Percentiles rank a stretch among this genome's conserved stretches.
phyloP scores from a whole-genome alignment of 2,113 vertebrate species.

The Gymnocephalus cernua region DNA sequence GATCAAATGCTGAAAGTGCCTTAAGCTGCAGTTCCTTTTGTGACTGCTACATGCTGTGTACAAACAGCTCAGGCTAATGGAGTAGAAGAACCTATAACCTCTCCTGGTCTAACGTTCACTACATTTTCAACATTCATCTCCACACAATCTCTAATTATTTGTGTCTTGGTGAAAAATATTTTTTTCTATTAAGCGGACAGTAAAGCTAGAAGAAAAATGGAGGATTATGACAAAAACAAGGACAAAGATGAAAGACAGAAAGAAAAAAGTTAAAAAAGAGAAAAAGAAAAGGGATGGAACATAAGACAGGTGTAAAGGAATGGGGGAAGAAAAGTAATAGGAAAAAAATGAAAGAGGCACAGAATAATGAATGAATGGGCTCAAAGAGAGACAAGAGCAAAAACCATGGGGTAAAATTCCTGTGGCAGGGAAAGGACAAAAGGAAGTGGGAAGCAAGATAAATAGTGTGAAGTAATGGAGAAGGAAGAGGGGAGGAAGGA shows the following conservation, averaged over 20 bases:
- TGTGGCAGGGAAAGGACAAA: slow-evolving; percentile 1
- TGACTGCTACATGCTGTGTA: not conserved
- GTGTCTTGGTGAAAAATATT: not conserved
- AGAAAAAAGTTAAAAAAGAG: not conserved
- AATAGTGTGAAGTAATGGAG: not conserved
- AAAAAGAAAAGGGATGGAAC: not conserved
- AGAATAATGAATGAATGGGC: not conserved
- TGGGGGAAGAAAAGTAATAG: not conserved
- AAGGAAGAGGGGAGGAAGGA: slow-evolving; percentile 7
- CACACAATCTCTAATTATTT: not conserved
- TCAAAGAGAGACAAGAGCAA: not conserved
- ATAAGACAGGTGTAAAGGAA: not conserved
- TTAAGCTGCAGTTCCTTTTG: not conserved
- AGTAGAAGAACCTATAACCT: not conserved
- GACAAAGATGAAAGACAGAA: not conserved
- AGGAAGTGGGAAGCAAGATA: not conserved
- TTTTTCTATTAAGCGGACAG: not conserved
- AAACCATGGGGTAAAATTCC: not conserved
- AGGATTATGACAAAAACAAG: not conserved
- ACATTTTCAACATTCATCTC: not conserved
- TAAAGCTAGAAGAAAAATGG: not conserved
- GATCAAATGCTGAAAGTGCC: not conserved
- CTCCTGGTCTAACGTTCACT: not conserved
- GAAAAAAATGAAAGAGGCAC: not conserved
- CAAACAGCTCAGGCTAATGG: not conserved